Conservation (phyloP, 2,888 invertebrate species). For the Argyra leucocephala region DNA sequence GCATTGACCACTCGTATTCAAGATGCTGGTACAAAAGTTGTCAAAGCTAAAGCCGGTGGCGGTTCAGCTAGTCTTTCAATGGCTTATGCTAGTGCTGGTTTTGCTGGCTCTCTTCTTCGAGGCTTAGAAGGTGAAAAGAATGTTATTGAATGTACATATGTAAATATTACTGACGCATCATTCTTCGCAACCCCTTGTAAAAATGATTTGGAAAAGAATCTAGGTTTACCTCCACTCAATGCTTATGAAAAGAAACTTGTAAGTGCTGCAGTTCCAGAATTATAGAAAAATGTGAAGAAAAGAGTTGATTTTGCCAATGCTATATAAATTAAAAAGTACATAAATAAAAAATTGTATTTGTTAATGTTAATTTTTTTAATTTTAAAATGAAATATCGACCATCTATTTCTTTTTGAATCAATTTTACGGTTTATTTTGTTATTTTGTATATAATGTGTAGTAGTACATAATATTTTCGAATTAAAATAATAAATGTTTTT, state of each 20-base stretch:
- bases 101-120: slow-evolving; percentile 72
- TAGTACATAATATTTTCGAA: no score
- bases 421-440: no score
- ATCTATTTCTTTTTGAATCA: no score
- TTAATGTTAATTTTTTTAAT: no score
- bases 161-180: slow-evolving; percentile 75
- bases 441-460: no score
- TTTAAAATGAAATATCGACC: no score
- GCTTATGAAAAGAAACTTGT: slow-evolving; percentile 72
- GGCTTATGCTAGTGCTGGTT: slow-evolving; percentile 95
- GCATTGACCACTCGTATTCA: slow-evolving; percentile 88
- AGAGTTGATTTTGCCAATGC: slow-evolving; percentile 80
- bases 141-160: slow-evolving; percentile 87
- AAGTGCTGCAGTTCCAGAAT: slow-evolving; percentile 81
- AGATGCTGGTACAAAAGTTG: slow-evolving; percentile 94
- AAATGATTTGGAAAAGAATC: slow-evolving; percentile 84
- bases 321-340: no score
- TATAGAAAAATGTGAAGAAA: slow-evolving; percentile 85
- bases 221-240: slow-evolving; percentile 80
- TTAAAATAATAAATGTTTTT: no score
- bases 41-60: slow-evolving; percentile 93
- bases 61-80: slow-evolving; percentile 98
- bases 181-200: slow-evolving; percentile 95
- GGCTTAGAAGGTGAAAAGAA: slow-evolving; percentile 71
- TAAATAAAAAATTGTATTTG: no score